phyloP scores from a whole-genome alignment of 1,140 invertebrate genomes.

The Apis cerana region DNA sequence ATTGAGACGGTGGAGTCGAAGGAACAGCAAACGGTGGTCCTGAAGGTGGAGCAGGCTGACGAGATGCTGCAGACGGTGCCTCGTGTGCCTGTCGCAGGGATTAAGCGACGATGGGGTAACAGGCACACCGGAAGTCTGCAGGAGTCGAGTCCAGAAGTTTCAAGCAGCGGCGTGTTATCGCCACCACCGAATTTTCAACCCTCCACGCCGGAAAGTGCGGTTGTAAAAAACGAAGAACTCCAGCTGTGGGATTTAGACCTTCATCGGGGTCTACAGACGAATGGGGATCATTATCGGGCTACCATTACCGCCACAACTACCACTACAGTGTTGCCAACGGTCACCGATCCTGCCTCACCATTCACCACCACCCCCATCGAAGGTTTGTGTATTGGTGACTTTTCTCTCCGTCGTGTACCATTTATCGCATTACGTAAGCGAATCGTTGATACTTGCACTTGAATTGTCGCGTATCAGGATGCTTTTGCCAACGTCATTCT shows the following conservation, averaged over 20 bases:
- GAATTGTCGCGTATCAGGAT: not conserved
- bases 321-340: constrained; percentile 35
- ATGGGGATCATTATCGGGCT: constrained; percentile 51
- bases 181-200: constrained; percentile 79
- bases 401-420: not conserved
- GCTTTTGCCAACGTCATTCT: no score
- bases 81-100: constrained; percentile 74
- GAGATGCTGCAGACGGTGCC: constrained; percentile 77
- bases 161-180: constrained; percentile 75
- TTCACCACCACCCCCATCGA: constrained; percentile 70
- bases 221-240: constrained; percentile 87
- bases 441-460: not conserved
- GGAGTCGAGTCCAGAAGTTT: constrained; percentile 81
- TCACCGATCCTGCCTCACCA: constrained; percentile 68
- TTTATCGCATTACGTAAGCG: not conserved
- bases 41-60: constrained; percentile 43
- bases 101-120: constrained; percentile 73
- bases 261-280: constrained; percentile 71
- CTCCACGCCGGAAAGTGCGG: constrained; percentile 84
- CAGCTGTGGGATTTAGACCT: constrained; percentile 90
- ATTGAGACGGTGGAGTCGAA: constrained; percentile 37
- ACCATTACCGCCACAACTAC: constrained; percentile 57
- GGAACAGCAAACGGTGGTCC: constrained; percentile 35
- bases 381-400: constrained; percentile 66
- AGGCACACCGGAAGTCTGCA: constrained; percentile 70